These are phyloP conservation scores for Neelides sp. DNA, from an alignment of 1,140 invertebrate species.

Conservation along the genomic window DNA sequence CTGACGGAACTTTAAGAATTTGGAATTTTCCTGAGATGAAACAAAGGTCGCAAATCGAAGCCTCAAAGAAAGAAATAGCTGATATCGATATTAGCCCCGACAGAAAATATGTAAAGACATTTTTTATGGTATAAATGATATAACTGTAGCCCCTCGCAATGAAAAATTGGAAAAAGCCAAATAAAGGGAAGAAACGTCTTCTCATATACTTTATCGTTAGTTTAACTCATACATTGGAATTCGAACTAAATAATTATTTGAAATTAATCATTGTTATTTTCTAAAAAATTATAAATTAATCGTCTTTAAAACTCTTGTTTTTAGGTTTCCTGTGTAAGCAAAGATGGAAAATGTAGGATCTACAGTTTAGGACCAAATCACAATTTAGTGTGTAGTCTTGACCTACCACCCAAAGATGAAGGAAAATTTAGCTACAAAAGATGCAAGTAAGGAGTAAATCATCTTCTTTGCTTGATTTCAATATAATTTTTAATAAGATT, in stretches of 20 bases:
- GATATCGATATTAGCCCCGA: conserved; percentile 77
- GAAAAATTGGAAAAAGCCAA: not conserved
- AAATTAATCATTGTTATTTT: too few relatives aligned
- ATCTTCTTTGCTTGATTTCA: too few relatives aligned
- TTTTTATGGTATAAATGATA: conserved; percentile 9
- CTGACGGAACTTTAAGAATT: conserved; percentile 70
- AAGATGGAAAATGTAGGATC: conserved; percentile 66
- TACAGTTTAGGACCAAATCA: conserved; percentile 61
- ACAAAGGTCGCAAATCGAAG: conserved; percentile 52
- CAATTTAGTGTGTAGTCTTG: conserved; percentile 52
- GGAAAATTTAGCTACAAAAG: conserved; percentile 71
- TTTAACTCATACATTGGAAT: too few relatives aligned
- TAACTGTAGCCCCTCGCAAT: conserved; percentile 6
- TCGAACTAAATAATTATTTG: too few relatives aligned
- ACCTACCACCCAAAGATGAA: conserved; percentile 55
- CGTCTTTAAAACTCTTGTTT: conserved; percentile 11
- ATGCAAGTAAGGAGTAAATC: conserved; percentile 49
- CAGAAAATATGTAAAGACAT: conserved; percentile 50
- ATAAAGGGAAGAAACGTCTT: not conserved
- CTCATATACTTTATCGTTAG: not conserved
- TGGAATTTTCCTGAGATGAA: conserved; percentile 77
- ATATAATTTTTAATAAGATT: too few relatives aligned
- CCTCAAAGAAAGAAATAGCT: conserved; percentile 72
- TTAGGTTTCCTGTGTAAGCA: conserved; percentile 65
- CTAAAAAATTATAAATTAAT: conserved; percentile 9